phyloP scores from a whole-genome alignment of 1,140 invertebrate species.

The Drosophila neocordata region DNA sequence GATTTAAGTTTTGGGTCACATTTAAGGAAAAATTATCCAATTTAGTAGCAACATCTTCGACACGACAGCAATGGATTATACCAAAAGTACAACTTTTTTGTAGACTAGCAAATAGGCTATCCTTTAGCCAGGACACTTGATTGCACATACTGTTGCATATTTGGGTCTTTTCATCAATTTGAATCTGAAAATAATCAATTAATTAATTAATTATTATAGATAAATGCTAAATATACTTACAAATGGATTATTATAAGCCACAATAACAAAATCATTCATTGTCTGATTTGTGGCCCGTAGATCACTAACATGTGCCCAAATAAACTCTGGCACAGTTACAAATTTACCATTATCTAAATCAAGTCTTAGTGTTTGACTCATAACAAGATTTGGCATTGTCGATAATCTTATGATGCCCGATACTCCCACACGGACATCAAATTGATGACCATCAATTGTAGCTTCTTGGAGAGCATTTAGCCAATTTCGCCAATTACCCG shows the following conservation, averaged over 20 bases:
- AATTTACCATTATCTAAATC: background rate
- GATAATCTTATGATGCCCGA: conserved; percentile 26
- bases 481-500: conserved; percentile 50
- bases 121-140: conserved; percentile 45
- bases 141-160: conserved; percentile 50
- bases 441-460: conserved; percentile 3
- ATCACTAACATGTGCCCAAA: conserved; percentile 50
- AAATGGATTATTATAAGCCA: conserved; percentile 52
- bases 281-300: background rate
- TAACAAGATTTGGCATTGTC: background rate
- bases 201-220: background rate
- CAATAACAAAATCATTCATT: conserved; percentile 45
- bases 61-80: conserved; percentile 43
- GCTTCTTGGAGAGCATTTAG: conserved; percentile 30
- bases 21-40: conserved; percentile 43
- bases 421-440: conserved; percentile 44
- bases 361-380: conserved; percentile 15
- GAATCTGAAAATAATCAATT: conserved; percentile 13
- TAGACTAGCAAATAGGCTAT: conserved; percentile 31
- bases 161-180: background rate
- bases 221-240: conserved; percentile 14
- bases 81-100: conserved; percentile 34
- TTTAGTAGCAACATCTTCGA: conserved; percentile 49
- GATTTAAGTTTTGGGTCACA: too few relatives aligned
- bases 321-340: conserved; percentile 39